phyloP scores from a whole-genome alignment of 1,140 invertebrate genomes.

The Ruditapes philippinarum region DNA sequence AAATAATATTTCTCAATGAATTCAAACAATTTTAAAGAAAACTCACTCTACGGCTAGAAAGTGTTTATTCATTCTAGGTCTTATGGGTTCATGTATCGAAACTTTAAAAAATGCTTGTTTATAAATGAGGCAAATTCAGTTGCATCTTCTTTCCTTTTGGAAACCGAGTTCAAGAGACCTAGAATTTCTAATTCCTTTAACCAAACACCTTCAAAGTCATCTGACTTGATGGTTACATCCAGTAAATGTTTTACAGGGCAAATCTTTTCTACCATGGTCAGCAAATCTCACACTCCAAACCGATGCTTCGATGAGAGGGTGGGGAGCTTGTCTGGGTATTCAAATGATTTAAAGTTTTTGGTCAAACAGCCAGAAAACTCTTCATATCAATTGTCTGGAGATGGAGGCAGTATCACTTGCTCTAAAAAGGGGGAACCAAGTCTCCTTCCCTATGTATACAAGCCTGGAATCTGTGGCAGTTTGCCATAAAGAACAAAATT shows the following conservation, averaged over 20 bases:
- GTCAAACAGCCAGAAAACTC: background rate
- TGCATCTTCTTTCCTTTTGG: slow-evolving; percentile 46
- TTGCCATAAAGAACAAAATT: slow-evolving; percentile 3
- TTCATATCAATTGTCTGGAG: slow-evolving; percentile 43
- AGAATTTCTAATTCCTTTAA: background rate
- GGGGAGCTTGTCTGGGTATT: background rate
- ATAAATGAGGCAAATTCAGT: slow-evolving; percentile 43
- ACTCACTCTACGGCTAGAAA: background rate
- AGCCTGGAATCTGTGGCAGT: background rate
- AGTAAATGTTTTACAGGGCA: slow-evolving; percentile 34
- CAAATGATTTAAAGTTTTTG: slow-evolving; percentile 17
- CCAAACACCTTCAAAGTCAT: slow-evolving; percentile 4
- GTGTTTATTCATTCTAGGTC: slow-evolving; percentile 40
- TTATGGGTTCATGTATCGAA: slow-evolving; percentile 43
- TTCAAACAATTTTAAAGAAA: background rate
- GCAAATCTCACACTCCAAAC: slow-evolving; percentile 27
- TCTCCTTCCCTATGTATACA: background rate
- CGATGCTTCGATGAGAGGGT: slow-evolving; percentile 31
- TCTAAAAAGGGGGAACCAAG: slow-evolving; percentile 16
- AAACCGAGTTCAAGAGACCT: slow-evolving; percentile 40
- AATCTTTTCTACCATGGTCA: background rate
- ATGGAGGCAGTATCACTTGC: slow-evolving; percentile 53
- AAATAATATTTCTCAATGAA: background rate
- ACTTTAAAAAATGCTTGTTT: slow-evolving; percentile 22
- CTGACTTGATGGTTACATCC: slow-evolving; percentile 43